phyloP scores from a whole-genome alignment of 1,140 invertebrate genomes.

The Euura saliciscinereae region DNA sequence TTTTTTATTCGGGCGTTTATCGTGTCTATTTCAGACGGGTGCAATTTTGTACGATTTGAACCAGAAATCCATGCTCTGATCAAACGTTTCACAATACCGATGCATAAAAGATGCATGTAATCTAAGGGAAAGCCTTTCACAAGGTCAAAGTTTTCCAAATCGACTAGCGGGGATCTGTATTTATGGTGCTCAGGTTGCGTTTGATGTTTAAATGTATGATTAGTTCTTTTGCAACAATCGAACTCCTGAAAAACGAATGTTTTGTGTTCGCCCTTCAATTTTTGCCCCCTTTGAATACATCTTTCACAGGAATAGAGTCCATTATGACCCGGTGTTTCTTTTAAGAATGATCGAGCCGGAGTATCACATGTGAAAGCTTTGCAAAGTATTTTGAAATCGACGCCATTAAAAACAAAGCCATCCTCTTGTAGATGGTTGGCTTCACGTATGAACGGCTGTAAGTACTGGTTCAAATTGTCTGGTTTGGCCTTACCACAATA shows the following conservation, averaged over 20 bases:
- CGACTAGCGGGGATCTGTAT: constrained; percentile 9
- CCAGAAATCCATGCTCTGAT: background rate
- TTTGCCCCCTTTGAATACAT: background rate
- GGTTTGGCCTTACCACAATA: background rate
- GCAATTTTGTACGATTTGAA: background rate
- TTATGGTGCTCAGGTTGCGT: constrained; percentile 10
- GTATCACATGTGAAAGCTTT: background rate
- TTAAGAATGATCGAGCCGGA: background rate
- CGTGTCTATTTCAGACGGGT: background rate
- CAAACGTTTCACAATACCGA: background rate
- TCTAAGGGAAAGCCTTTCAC: constrained; percentile 22
- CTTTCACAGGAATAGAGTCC: background rate
- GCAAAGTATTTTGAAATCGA: background rate
- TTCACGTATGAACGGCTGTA: background rate
- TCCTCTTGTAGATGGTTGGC: background rate
- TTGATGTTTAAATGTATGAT: constrained; percentile 16
- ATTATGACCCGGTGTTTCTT: background rate
- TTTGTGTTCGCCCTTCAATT: background rate
- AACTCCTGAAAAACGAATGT: too few relatives aligned
- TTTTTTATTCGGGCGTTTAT: background rate
- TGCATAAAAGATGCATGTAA: constrained; percentile 21
- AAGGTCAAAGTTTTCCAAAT: constrained; percentile 15
- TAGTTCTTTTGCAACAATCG: background rate
- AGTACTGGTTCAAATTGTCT: background rate
- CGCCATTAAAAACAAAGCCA: background rate